Percentiles rank a stretch among this genome's conserved stretches.
phyloP scores from a whole-genome alignment of 64 coral and sea anemone species.

The Platygyra sinensis region DNA sequence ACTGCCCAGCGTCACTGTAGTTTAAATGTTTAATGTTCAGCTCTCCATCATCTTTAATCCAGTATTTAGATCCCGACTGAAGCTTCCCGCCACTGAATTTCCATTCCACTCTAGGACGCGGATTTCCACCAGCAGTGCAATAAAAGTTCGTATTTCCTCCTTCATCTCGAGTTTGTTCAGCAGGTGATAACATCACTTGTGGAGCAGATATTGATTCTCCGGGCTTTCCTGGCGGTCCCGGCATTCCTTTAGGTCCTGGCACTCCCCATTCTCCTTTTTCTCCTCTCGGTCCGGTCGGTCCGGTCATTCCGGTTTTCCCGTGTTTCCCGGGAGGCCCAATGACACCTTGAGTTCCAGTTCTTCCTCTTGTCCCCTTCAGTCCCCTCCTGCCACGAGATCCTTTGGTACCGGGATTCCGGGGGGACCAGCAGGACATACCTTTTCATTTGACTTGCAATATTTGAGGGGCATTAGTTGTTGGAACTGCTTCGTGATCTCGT shows the following conservation, averaged over 20 bases:
- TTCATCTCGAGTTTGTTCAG: slow-evolving; percentile 19
- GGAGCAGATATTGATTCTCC: slow-evolving; percentile 53
- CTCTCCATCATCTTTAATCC: slow-evolving; percentile 19
- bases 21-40: slow-evolving; percentile 38
- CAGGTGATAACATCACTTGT: background rate
- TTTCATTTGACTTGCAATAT: slow-evolving; percentile 32
- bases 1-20: slow-evolving; percentile 47
- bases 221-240: slow-evolving; percentile 21
- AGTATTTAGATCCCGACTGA: slow-evolving; percentile 14
- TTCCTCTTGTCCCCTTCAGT: background rate
- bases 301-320: slow-evolving; percentile 3
- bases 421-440: slow-evolving; percentile 24
- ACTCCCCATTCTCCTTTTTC: slow-evolving; percentile 2
- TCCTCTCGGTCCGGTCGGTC: background rate
- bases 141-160: slow-evolving; percentile 24
- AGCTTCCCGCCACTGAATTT: background rate
- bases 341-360: too few relatives aligned
- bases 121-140: slow-evolving; percentile 45
- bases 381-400: slow-evolving; percentile 43
- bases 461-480: background rate
- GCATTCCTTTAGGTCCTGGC: slow-evolving; percentile 34
- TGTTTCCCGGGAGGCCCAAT: background rate
- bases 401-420: slow-evolving; percentile 33
- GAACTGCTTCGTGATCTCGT: background rate
- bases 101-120: slow-evolving; percentile 22